Conservation (phyloP, 2,113 vertebrate genomes). For the Miniopterus natalensis region DNA sequence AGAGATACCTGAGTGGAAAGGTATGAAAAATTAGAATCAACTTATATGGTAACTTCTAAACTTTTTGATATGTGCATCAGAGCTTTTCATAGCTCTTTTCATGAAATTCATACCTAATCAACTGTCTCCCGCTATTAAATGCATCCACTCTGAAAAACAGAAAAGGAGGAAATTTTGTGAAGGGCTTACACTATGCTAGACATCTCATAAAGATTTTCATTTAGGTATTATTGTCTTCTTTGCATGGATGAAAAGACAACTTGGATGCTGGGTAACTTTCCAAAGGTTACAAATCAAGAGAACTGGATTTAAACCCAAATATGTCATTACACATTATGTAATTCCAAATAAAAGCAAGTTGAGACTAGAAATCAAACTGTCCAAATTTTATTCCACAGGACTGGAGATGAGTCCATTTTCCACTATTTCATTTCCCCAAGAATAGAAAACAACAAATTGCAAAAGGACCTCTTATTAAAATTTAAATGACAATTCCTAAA, state of each 20-base stretch:
- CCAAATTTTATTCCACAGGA: neutral
- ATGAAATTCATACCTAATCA: slow-evolving; percentile 44
- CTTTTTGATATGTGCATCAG: neutral
- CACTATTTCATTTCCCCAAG: neutral
- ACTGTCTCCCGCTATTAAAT: neutral
- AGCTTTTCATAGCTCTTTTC: slow-evolving; percentile 8
- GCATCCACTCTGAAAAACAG: neutral
- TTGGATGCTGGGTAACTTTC: neutral
- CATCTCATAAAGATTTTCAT: slow-evolving; percentile 24
- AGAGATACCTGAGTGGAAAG: neutral
- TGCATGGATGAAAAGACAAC: neutral
- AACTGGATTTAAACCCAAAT: neutral
- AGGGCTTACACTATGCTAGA: neutral
- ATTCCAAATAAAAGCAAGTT: slow-evolving; percentile 16
- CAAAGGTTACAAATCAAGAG: neutral
- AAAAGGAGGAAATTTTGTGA: slow-evolving; percentile 5
- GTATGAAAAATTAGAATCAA: neutral
- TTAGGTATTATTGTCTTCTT: neutral
- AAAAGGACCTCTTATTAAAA: neutral
- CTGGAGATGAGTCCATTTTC: neutral
- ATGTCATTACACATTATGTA: neutral
- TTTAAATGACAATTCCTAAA: neutral
- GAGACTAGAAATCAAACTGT: neutral
- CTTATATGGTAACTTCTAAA: neutral
- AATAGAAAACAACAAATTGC: neutral